Conservation (phyloP, 2,113 vertebrate species). For the Myodes glareolus region DNA sequence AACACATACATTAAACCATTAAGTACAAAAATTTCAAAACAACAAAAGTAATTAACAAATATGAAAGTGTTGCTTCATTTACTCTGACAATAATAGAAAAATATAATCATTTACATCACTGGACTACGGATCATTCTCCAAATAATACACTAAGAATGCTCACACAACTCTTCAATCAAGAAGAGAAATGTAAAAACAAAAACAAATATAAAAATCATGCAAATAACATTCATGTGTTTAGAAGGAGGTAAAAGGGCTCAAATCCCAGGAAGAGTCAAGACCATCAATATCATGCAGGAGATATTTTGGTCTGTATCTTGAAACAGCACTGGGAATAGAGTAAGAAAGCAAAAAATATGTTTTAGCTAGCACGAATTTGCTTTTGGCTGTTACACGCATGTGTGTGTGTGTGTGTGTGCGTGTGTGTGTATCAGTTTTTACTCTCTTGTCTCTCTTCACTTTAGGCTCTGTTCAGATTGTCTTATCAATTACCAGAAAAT, state of each 20-base stretch:
- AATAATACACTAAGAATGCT: neutral
- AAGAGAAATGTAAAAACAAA: neutral
- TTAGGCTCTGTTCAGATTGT: neutral
- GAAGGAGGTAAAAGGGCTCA: neutral
- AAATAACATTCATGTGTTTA: neutral
- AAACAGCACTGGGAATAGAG: neutral
- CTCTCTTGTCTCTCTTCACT: accelerated
- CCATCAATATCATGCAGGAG: neutral
- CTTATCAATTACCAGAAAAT: neutral
- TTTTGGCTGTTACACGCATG: neutral
- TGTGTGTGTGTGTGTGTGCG: too few relatives aligned
- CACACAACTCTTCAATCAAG: neutral
- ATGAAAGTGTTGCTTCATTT: neutral
- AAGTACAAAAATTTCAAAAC: neutral
- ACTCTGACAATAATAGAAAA: neutral
- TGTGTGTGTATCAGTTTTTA: neutral
- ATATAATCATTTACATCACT: neutral
- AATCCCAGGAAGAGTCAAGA: neutral
- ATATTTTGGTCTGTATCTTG: neutral
- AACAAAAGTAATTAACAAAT: neutral
- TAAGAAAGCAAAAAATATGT: neutral
- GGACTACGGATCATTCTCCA: neutral
- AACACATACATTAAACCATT: neutral
- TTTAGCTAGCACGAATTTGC: neutral
- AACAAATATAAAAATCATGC: neutral